phyloP scores from a whole-genome alignment of 2,888 invertebrate species.

The Amiota minor region DNA sequence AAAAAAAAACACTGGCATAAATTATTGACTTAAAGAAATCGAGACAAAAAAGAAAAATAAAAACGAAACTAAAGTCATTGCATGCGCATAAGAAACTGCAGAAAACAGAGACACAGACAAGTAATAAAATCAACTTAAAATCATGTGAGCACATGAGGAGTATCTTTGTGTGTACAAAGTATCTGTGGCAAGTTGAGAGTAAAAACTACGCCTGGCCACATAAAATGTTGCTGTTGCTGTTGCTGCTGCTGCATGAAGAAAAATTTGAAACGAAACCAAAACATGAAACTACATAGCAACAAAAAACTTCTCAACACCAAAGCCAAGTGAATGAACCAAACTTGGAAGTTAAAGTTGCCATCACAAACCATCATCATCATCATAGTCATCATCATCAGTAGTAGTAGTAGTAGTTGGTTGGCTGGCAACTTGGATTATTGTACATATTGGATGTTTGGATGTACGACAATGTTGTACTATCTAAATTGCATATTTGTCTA shows the following conservation, averaged over 20 bases:
- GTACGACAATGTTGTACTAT: slow-evolving; percentile 37
- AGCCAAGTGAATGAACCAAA: too few species aligned
- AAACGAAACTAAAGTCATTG: slow-evolving; percentile 44
- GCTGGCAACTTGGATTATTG: too few species aligned
- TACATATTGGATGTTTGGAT: too few species aligned
- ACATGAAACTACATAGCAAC: too few species aligned
- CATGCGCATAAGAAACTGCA: slow-evolving; percentile 20
- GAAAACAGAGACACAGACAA: neutral
- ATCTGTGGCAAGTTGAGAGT: slow-evolving; percentile 45
- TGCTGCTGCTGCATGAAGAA: slow-evolving; percentile 26
- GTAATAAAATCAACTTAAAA: too few species aligned
- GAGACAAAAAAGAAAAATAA: slow-evolving; percentile 10
- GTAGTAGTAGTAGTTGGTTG: slow-evolving; percentile 8
- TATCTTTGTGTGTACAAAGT: neutral
- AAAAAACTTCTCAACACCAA: too few species aligned
- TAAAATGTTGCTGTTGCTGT: neutral
- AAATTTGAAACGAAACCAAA: neutral
- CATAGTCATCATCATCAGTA: slow-evolving; percentile 24
- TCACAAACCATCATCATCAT: slow-evolving; percentile 31
- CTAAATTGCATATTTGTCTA: slow-evolving; percentile 66
- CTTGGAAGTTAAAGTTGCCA: neutral
- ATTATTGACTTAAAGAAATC: slow-evolving; percentile 12
- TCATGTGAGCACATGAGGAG: too few species aligned
- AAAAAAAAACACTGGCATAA: slow-evolving; percentile 4
- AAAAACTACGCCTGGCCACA: slow-evolving; percentile 57